Base-by-base conservation (phyloP, 2,797 vertebrate species). In the Xiphophorus birchmanni region DNA sequence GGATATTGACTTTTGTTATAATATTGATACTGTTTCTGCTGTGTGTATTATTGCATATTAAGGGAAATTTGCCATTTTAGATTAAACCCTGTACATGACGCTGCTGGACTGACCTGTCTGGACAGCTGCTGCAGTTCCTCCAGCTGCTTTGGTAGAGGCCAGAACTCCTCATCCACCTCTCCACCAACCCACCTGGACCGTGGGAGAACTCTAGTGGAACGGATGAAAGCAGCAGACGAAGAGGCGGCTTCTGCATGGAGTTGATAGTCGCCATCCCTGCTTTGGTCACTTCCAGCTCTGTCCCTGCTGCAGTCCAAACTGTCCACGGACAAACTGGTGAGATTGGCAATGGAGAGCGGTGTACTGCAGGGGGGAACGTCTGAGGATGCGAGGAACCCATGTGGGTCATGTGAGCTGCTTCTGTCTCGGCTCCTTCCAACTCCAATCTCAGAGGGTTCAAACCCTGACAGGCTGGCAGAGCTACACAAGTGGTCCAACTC, bases 81-180 rank as follows among this genome's bases (percentile, higher is more conserved):
- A 54, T 26, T 26, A 26, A 54, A 26, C 52, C 23, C 9, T 32
- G 21, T 18, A 74, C 63, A 29, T 18, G 29, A n/a, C 17, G 74
- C 60, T 6, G 37, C 50, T 73, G 4, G 63, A 76, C 95, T 95
- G 37, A 98, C 90, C 86, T 97, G 95, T 3, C 90, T 93, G 76
- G 97, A 94, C 83, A 99, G 90, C 52, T 89, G 92, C 78, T 97
- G 96, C 81, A 97, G 90, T 89, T 97, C 97, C 75, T 91, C 94
- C 79, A 99, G 93, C 76, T 93, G 94, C 0, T 96, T 86, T 10
- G 98, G 98, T 73, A 99, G 95, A 54, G 95, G 92, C 76, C 96
- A 91, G 83, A 97, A 99, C 67, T 99, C 98, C 2, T 98, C 97
- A 0, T 98, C 97, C 10, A 90, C 86, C 0, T 96, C 95, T 72